These are phyloP conservation scores for Manis javanica DNA, from an alignment of 2,797 vertebrate species.

Conservation along the genomic window DNA sequence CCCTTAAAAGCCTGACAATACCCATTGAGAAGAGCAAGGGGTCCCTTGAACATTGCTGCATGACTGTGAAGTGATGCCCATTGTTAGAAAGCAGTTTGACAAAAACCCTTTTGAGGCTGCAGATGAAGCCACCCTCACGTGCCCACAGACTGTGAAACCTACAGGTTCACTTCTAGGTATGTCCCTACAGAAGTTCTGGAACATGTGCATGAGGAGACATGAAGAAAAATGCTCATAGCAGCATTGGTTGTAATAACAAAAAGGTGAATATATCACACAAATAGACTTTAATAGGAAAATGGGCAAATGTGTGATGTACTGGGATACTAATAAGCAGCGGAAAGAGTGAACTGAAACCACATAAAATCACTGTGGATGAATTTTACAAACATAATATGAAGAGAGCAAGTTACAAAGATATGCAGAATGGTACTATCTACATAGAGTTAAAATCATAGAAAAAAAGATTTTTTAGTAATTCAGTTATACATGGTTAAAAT, in stretches of 20 bases:
- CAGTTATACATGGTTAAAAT: background rate
- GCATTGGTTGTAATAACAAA: background rate
- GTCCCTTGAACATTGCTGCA: background rate
- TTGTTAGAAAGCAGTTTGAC: background rate
- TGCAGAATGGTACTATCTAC: background rate
- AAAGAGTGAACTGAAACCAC: background rate
- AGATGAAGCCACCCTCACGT: background rate
- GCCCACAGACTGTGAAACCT: background rate
- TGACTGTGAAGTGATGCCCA: background rate
- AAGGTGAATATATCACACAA: background rate
- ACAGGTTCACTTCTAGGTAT: background rate
- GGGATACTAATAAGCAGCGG: background rate
- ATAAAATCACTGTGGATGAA: background rate
- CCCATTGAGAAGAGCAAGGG: background rate
- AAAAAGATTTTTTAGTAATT: background rate
- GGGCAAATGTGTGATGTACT: background rate
- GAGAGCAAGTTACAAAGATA: background rate
- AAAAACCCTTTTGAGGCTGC: background rate
- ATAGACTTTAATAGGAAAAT: background rate
- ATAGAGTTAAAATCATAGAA: conserved; percentile 21
- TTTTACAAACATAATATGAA: background rate
- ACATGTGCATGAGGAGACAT: background rate
- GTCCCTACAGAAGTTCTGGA: background rate
- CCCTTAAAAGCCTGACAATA: background rate
- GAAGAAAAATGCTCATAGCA: background rate